Evolutionary conservation across 1,140 invertebrate species (phyloP), one percentile per base, ranked within the genome.

Genomic region (Drosophila mojavensis): DNA sequence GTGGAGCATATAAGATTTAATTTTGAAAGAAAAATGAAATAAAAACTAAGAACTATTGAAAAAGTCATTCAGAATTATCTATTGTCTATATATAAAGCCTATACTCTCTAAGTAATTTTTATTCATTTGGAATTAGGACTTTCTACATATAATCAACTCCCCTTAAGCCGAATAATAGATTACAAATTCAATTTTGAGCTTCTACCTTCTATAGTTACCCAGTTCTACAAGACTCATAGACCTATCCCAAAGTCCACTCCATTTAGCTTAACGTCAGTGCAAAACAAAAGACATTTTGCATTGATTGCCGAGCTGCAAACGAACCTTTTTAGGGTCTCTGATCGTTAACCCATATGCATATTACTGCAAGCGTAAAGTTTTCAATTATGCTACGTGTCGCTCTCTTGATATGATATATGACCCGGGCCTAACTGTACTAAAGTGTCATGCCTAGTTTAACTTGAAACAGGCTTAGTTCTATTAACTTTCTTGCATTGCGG

Each of bases 401-500:
- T 13, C 9, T 33, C 5, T 39, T 39, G 1, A 39, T 54, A n/a
- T 59, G 51, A 65, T 41, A 59, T 41, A 59, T 39, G 55, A 33
- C 11, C 28, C 5, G 17, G 28, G 26, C 3, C 64, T 61, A 73
- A 73, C 70, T 41, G 70, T 72, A 53, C 26, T 59, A 11, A 48
- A n/a, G 15, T 67, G 64, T 73, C 70, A 73, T 68, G 70, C 48
- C 50, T 68, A 61, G 70, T 73, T 73, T 56, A 73, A 73, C 70
- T 60, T 36, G 33, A 60, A 60, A 24, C 39, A 43, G 50, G 56
- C 48, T 53, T 20, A 45, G 70, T 77, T 74, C 72, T 75, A 59
- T 74, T 58, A 74, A 68, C 59, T 77, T 65, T 65, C 69, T 50
- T 70, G 51, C 61, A 72, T 59, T 68, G 50, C 70, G 41, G 65